Percentiles rank a stretch among this genome's conserved stretches.
These are phyloP conservation scores for Streptopelia turtur DNA, from an alignment of 2,797 vertebrate genomes.

Conservation along the genomic window DNA sequence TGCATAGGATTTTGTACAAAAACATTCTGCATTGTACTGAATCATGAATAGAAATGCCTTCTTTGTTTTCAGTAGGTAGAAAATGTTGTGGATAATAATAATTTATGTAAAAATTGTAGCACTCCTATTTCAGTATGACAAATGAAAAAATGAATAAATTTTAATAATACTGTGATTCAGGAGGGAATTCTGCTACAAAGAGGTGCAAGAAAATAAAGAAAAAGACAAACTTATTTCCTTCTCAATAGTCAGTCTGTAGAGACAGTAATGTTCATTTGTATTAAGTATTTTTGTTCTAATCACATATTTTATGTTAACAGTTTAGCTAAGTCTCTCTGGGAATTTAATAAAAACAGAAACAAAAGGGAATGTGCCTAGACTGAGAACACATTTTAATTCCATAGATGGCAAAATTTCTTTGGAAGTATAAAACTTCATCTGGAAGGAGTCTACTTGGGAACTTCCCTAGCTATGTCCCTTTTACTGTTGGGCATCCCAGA, in stretches of 20 bases:
- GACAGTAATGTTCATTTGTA: neutral
- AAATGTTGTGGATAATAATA: constrained; percentile 2
- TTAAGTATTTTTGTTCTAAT: neutral
- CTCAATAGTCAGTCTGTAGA: neutral
- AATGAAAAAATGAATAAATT: constrained; percentile 33
- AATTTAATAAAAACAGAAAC: neutral
- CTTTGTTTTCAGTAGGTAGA: neutral
- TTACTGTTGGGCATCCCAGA: neutral
- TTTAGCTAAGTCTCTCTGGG: neutral
- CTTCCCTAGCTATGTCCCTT: neutral
- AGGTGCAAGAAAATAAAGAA: neutral
- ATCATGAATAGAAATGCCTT: constrained; percentile 1
- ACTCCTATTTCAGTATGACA: neutral
- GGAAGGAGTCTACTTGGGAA: neutral
- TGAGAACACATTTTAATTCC: neutral
- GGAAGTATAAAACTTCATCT: neutral
- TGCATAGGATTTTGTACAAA: constrained; percentile 13
- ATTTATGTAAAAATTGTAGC: constrained; percentile 6
- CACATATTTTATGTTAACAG: neutral
- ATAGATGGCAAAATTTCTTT: neutral
- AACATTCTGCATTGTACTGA: neutral
- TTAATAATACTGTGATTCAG: neutral
- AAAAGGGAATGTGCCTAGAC: neutral
- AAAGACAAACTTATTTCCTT: neutral
- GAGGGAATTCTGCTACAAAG: neutral